Percentiles rank a stretch among this genome's conserved stretches.
phyloP scores from a whole-genome alignment of 1,140 invertebrate genomes.

The Oscheius sp. region DNA sequence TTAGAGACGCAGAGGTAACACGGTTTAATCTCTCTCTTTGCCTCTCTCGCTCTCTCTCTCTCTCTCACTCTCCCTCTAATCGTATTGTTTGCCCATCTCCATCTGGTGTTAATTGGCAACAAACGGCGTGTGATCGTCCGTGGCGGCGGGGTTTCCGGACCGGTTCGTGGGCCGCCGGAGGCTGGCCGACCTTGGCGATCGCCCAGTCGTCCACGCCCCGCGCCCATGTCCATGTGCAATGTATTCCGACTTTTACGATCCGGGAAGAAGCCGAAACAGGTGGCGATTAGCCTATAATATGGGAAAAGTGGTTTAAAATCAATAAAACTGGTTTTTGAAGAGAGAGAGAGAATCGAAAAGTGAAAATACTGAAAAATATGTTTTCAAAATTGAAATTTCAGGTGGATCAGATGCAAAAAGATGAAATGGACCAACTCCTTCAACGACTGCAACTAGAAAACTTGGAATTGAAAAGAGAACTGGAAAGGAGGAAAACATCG shows the following conservation, averaged over 20 bases:
- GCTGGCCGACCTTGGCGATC: background rate
- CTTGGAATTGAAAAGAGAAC: constrained; percentile 39
- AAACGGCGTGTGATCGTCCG: background rate
- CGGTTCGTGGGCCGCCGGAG: background rate
- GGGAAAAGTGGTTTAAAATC: no score
- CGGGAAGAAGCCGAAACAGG: background rate
- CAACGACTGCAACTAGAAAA: constrained; percentile 58
- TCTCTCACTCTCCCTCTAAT: background rate
- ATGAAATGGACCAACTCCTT: constrained; percentile 57
- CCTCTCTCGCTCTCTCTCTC: no score
- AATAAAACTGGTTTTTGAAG: no score
- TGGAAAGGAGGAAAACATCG: constrained; percentile 39
- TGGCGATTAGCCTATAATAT: no score
- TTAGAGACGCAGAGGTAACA: no score
- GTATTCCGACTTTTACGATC: background rate
- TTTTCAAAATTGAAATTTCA: no score
- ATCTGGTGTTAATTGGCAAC: background rate
- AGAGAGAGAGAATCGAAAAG: background rate
- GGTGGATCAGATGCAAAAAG: constrained; percentile 59
- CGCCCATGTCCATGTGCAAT: background rate
- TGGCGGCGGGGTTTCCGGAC: no score
- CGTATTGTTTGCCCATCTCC: background rate
- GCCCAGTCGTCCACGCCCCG: background rate
- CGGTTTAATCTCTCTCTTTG: no score
- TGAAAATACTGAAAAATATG: background rate